Conservation (phyloP, 2,888 invertebrate genomes). For the Pterobdella sp. region DNA sequence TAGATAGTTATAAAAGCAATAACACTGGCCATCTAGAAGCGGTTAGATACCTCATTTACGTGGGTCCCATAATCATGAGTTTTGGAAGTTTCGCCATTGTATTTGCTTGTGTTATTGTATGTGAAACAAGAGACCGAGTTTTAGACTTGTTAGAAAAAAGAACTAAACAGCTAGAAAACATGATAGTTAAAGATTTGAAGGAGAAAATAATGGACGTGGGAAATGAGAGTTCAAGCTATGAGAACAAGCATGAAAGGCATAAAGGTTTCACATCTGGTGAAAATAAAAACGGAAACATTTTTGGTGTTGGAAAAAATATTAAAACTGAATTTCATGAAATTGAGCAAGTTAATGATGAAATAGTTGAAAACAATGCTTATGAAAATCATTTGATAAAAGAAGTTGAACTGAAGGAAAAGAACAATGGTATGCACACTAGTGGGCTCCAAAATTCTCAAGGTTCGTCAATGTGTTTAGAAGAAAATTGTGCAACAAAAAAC, state of each 20-base stretch:
- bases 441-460: too few species aligned
- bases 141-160: conserved; percentile 71
- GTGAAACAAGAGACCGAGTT: conserved; percentile 85
- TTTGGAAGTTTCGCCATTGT: conserved; percentile 94
- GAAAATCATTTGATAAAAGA: background rate
- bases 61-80: conserved; percentile 96
- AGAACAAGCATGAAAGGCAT: too few species aligned
- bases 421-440: too few species aligned
- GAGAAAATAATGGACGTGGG: conserved; percentile 6
- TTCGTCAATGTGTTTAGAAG: too few species aligned
- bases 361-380: background rate
- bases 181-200: background rate
- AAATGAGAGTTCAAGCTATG: too few species aligned
- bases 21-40: background rate
- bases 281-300: background rate
- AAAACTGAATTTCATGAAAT: background rate
- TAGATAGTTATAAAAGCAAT: background rate
- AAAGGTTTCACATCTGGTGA: too few species aligned
- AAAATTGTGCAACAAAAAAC: background rate
- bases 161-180: conserved; percentile 18
- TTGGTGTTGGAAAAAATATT: background rate
- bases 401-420: background rate
- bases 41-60: conserved; percentile 66
- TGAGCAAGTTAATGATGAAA: background rate
- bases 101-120: conserved; percentile 95